Evolutionary conservation across 1,140 invertebrate species (phyloP), one percentile per base, ranked within the genome.

Genomic region (Caenorhabditis briggsae): DNA sequence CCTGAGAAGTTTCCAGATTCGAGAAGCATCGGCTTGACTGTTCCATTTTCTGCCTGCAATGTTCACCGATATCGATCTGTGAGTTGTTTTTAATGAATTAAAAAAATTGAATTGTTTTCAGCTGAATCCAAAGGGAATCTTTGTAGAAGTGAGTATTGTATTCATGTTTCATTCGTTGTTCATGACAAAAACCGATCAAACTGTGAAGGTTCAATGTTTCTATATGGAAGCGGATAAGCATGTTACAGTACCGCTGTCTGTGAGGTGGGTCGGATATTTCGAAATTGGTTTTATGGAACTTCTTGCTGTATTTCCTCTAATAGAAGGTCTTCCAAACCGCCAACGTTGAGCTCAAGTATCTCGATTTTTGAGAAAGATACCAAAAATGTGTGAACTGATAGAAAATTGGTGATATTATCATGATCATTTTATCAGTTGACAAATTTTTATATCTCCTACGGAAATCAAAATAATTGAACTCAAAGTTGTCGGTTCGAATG

Each of bases 171-270:
- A 92, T 87, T 88, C 90, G 48, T 61, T 90, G 83, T 92, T 92
- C 82, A 92, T 92, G 91, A 92, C 91, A 18, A 92, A 92, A 88
- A 87, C 92, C 5, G 91, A 92, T 87, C 91, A 92, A 84, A 92
- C 88, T 53, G 91, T 92, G 5, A 92, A 92, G 74, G 88, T 92
- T 48, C 91, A 92, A 89, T 92, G 91, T 74, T 92, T 92, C 87
- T 92, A 92, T 83, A 92, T 92, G 91, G 91, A 92, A 89, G 92
- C 91, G 5, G 91, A 92, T 20, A 92, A 92, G 55, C 74, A 86
- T 53, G 91, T 92, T 0, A 90, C 89, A n/a, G 89, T 90, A 16
- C 92, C 91, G 18, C 58, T 92, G 58, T 92, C 92, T 89, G 91
- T 92, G 43, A 91, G 91, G 91, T 92, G 20, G 82, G 78, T 12